Evolutionary conservation across 2,888 invertebrate genomes (phyloP).

Genomic region (Bellardia bayeri): DNA sequence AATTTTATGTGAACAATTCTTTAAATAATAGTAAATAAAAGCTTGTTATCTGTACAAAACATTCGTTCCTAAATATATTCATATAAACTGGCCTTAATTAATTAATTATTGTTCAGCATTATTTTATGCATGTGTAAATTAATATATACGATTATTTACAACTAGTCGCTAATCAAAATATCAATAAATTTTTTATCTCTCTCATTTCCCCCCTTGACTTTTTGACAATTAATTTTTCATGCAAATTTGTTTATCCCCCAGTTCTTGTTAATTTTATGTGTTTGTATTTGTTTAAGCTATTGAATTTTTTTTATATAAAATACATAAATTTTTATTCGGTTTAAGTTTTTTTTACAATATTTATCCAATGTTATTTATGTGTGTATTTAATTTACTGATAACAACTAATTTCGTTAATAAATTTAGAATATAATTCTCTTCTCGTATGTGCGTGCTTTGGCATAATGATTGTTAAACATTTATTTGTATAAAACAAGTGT

Average conservation of each 20-base stretch:
- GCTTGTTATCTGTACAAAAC: too few species aligned
- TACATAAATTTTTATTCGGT: too few species aligned
- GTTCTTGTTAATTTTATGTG: not conserved
- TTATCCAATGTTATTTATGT: conserved; percentile 9
- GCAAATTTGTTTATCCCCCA: conserved; percentile 1
- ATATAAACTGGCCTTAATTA: too few species aligned
- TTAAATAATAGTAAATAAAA: too few species aligned
- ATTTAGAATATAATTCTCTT: not conserved
- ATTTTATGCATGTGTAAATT: too few species aligned
- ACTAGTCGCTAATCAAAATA: not conserved
- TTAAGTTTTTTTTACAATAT: not conserved
- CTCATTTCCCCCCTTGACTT: not conserved
- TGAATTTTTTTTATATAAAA: not conserved
- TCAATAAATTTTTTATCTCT: not conserved
- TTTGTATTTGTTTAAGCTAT: too few species aligned
- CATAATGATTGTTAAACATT: not conserved
- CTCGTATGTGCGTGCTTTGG: not conserved
- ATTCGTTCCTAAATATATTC: too few species aligned
- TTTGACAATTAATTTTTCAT: not conserved
- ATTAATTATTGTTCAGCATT: too few species aligned
- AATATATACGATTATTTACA: not conserved
- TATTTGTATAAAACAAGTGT: not conserved
- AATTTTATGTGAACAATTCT: too few species aligned
- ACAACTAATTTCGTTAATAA: not conserved
- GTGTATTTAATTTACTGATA: not conserved